Percentiles rank a stretch among this genome's conserved stretches.
Evolutionary conservation across 2,797 vertebrate genomes (phyloP).

Genomic region (Orientallactaga sibirica): DNA sequence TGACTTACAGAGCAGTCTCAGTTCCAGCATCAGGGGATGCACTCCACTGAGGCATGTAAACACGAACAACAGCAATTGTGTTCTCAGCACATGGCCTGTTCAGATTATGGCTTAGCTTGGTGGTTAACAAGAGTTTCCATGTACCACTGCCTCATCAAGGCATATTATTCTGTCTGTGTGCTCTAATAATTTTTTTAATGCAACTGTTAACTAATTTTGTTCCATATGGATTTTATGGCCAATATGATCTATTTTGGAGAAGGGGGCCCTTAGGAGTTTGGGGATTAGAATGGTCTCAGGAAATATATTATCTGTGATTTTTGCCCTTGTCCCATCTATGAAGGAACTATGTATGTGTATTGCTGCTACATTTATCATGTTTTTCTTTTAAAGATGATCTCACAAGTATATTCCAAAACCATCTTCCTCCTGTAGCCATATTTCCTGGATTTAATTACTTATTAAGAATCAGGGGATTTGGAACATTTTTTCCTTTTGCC

Average conservation of each 20-base stretch:
- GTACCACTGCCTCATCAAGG: not conserved
- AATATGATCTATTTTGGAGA: not conserved
- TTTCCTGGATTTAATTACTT: conserved; percentile 74
- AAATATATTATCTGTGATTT: conserved; percentile 55
- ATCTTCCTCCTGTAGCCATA: conserved; percentile 55
- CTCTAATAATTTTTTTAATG: not conserved
- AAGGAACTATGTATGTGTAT: conserved; percentile 42
- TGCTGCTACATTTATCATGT: conserved; percentile 38
- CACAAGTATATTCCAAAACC: conserved; percentile 58
- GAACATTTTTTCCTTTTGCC: conserved; percentile 26
- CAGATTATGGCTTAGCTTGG: not conserved
- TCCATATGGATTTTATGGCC: not conserved
- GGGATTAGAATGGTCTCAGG: not conserved
- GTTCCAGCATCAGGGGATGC: not conserved
- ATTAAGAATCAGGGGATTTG: conserved; percentile 69
- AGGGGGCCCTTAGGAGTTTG: not conserved
- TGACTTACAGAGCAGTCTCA: not conserved
- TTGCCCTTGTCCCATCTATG: conserved; percentile 22
- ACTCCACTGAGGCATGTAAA: not conserved
- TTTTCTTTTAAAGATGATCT: conserved; percentile 65
- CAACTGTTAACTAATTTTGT: not conserved
- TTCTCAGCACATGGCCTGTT: not conserved
- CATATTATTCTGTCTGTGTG: not conserved
- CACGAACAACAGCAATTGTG: not conserved
- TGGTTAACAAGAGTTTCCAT: not conserved